Evolutionary conservation across 2,888 invertebrate genomes (phyloP).

Genomic region (Hetaerina titia): DNA sequence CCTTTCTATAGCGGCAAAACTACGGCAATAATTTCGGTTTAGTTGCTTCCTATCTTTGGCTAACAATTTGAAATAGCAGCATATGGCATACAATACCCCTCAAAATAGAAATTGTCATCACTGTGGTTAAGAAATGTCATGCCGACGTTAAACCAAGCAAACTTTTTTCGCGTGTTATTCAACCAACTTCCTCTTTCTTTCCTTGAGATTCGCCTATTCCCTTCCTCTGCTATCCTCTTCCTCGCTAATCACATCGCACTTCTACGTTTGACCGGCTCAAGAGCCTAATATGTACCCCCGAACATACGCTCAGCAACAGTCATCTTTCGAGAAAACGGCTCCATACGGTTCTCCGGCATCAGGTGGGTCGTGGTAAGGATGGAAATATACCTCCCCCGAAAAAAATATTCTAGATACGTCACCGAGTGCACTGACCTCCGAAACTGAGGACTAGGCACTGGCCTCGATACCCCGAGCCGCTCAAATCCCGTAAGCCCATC

Average conservation of each 20-base stretch:
- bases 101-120: too few species aligned
- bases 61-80: too few species aligned
- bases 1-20: too few species aligned
- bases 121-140: too few species aligned
- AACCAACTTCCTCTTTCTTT: too few species aligned
- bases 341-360: not conserved
- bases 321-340: not conserved
- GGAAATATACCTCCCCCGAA: not conserved
- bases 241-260: not conserved
- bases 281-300: not conserved
- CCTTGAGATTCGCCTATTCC: too few species aligned
- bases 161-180: too few species aligned
- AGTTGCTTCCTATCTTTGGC: too few species aligned
- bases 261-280: not conserved
- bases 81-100: too few species aligned
- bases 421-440: not conserved
- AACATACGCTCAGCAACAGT: not conserved
- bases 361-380: not conserved
- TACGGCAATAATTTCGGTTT: too few species aligned
- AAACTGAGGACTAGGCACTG: not conserved
- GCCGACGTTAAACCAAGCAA: too few species aligned
- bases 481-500: not conserved
- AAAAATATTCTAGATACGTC: not conserved
- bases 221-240: not conserved
- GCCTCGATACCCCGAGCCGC: not conserved